Conservation (phyloP, 2,113 vertebrate species). For the Hypanus sabinus region DNA sequence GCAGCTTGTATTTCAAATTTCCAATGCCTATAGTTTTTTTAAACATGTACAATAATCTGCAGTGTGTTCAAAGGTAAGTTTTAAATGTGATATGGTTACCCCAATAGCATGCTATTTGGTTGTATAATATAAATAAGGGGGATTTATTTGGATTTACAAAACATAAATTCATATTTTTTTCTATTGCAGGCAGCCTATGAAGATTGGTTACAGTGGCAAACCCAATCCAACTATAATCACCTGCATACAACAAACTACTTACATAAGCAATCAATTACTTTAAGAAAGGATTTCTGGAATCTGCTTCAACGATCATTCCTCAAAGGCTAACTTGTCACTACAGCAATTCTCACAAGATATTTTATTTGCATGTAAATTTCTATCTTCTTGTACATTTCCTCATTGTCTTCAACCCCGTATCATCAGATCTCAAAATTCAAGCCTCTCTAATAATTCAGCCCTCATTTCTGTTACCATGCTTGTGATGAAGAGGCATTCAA, state of each 20-base stretch:
- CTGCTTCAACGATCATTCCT: not conserved
- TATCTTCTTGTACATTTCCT: not conserved
- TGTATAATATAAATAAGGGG: not conserved
- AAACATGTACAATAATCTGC: not conserved
- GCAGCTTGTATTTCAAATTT: too few relatives aligned
- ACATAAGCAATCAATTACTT: not conserved
- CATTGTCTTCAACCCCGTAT: not conserved
- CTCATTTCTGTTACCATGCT: not conserved
- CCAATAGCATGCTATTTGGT: not conserved
- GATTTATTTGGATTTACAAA: not conserved
- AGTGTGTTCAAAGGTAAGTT: not conserved
- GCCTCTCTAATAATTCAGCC: not conserved
- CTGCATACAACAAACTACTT: not conserved
- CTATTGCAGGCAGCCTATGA: not conserved
- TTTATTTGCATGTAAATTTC: not conserved
- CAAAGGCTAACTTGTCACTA: not conserved
- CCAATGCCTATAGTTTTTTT: too few relatives aligned
- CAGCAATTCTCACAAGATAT: too few relatives aligned
- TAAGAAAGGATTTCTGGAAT: not conserved
- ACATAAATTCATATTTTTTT: not conserved
- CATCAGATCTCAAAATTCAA: not conserved
- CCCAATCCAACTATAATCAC: not conserved
- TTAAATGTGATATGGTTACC: not conserved
- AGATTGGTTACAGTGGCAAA: not conserved
- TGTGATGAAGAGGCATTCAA: not conserved